Evolutionary conservation across 2,888 invertebrate species (phyloP).

Genomic region (Merodon equestris): DNA sequence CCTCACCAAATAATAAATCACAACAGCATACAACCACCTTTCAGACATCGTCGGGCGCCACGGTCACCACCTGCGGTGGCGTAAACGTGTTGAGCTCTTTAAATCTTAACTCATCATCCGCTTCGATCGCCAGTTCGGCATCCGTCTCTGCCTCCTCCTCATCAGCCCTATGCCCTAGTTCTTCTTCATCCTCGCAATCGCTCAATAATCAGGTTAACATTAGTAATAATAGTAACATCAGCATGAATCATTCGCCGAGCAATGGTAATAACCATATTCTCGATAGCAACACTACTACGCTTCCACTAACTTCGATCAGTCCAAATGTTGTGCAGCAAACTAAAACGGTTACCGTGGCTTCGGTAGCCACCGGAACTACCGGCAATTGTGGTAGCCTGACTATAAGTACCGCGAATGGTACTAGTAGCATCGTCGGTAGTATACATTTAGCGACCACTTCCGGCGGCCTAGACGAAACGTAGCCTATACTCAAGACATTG

Average conservation of each 20-base stretch:
- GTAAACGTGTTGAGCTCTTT: conserved; percentile 61
- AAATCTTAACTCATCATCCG: conserved; percentile 58
- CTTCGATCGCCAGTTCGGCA: conserved; percentile 48
- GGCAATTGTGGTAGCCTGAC: conserved; percentile 42
- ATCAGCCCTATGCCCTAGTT: conserved; percentile 59
- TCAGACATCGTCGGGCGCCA: conserved; percentile 68
- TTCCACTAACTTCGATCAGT: conserved; percentile 78
- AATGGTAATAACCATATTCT: conserved; percentile 57
- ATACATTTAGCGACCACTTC: conserved; percentile 71
- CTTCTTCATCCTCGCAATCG: conserved; percentile 69
- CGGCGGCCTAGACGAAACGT: conserved; percentile 76
- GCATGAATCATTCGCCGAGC: conserved; percentile 66
- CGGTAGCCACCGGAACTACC: conserved; percentile 65
- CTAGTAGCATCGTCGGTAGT: conserved; percentile 71
- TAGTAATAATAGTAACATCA: conserved; percentile 64
- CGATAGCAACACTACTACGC: conserved; percentile 71
- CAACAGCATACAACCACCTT: conserved; percentile 75
- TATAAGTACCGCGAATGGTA: conserved; percentile 47
- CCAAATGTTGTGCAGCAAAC: conserved; percentile 76
- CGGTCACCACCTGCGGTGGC: conserved; percentile 71
- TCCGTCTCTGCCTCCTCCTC: conserved; percentile 67
- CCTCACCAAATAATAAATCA: conserved; percentile 79
- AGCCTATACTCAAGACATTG: conserved; percentile 79
- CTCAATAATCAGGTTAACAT: conserved; percentile 69
- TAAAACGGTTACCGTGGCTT: conserved; percentile 70